Percentiles rank a stretch among this genome's conserved stretches.
phyloP scores from a whole-genome alignment of 1,140 invertebrate genomes.

The Hydropsyche tenuis region DNA sequence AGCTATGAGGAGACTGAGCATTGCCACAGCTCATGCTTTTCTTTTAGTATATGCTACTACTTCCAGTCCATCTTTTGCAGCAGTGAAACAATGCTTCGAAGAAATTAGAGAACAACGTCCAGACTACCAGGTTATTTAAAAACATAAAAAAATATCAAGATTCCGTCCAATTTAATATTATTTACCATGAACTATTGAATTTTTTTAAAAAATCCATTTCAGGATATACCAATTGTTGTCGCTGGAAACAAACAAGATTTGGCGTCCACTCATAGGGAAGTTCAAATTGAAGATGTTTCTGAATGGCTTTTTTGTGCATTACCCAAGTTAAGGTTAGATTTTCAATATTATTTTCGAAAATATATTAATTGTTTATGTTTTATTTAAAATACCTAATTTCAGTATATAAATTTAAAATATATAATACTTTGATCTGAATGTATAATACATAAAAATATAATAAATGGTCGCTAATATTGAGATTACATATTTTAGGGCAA shows the following conservation, averaged over 20 bases:
- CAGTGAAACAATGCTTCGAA: conserved; percentile 81
- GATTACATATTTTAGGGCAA: conserved; percentile 64
- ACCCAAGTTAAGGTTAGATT: conserved; percentile 70
- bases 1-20: conserved; percentile 84
- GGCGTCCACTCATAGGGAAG: conserved; percentile 68
- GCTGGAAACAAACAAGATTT: conserved; percentile 86
- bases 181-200: not conserved
- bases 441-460: too few species aligned
- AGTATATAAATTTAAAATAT: too few species aligned
- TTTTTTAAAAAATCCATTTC: too few species aligned
- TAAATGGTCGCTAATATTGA: too few species aligned
- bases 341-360: too few species aligned
- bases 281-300: conserved; percentile 77
- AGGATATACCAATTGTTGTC: conserved; percentile 86
- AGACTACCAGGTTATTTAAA: conserved; percentile 66
- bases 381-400: too few species aligned
- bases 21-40: conserved; percentile 89
- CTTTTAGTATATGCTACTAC: conserved; percentile 89
- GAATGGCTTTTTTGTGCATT: conserved; percentile 82
- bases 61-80: conserved; percentile 75
- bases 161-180: not conserved
- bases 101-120: conserved; percentile 81
- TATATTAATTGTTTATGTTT: too few species aligned
- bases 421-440: too few species aligned
- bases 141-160: conserved; percentile 6